Percentiles rank a stretch among this genome's conserved stretches.
These are phyloP conservation scores for Serrognathus titanus DNA, from an alignment of 2,888 invertebrate species.

Conservation along the genomic window DNA sequence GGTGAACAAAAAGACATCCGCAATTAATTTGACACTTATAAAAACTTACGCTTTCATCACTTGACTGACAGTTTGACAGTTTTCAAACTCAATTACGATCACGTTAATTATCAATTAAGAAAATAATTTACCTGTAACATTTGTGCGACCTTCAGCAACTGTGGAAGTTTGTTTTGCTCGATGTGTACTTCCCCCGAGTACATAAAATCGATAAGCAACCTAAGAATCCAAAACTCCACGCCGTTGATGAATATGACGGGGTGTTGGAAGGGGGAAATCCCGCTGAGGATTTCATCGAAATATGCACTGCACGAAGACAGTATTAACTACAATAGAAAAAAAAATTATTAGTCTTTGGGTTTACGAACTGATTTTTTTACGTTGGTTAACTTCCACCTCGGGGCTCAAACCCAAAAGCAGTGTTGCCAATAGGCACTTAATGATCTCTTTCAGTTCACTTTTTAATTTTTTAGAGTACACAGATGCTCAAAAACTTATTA, in stretches of 20 bases:
- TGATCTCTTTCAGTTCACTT: too few species aligned
- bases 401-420: too few species aligned
- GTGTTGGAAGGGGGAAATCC: conserved; percentile 49
- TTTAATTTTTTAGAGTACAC: too few species aligned
- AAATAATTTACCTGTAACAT: conserved; percentile 31
- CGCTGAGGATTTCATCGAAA: conserved; percentile 50
- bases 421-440: too few species aligned
- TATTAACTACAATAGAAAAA: conserved; percentile 46
- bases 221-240: conserved; percentile 52
- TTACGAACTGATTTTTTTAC: too few species aligned
- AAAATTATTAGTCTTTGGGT: background rate
- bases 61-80: background rate
- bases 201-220: conserved; percentile 53
- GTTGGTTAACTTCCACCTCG: too few species aligned
- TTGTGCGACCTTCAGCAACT: conserved; percentile 51
- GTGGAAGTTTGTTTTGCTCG: conserved; percentile 48
- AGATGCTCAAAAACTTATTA: too few species aligned
- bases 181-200: conserved; percentile 54
- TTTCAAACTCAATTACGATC: too few species aligned
- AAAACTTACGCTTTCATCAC: too few species aligned
- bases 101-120: background rate
- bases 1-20: too few species aligned
- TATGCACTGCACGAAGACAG: conserved; percentile 53
- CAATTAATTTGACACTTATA: too few species aligned
- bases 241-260: conserved; percentile 53